Evolutionary conservation across 2,797 vertebrate species (phyloP).

Genomic region (Tangara arthus): DNA sequence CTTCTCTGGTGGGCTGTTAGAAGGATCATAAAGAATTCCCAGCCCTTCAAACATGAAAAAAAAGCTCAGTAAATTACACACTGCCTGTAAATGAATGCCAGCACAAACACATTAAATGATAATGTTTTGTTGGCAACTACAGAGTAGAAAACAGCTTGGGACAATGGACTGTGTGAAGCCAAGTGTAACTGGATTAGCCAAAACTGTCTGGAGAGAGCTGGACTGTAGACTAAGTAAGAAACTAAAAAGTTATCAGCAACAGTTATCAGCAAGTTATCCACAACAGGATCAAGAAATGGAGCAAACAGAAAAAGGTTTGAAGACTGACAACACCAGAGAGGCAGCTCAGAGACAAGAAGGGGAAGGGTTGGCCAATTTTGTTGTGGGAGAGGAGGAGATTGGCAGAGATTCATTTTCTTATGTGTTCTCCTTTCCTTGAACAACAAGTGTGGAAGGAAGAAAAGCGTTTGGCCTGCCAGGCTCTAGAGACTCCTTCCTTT

Average conservation of each 20-base stretch:
- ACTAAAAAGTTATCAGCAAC: neutral
- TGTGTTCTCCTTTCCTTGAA: neutral
- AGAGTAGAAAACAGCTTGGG: slow-evolving; percentile 39
- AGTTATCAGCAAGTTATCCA: slow-evolving; percentile 11
- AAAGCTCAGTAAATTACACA: slow-evolving; percentile 23
- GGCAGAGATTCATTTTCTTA: neutral
- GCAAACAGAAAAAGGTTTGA: neutral
- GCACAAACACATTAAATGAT: slow-evolving; percentile 43
- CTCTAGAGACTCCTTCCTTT: neutral
- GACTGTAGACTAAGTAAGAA: neutral
- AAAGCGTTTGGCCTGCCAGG: neutral
- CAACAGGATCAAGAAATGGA: neutral
- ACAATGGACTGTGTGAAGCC: slow-evolving; percentile 37
- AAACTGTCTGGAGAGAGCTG: slow-evolving; percentile 2
- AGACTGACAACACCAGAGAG: neutral
- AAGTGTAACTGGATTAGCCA: slow-evolving; percentile 32
- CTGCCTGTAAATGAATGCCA: slow-evolving; percentile 23
- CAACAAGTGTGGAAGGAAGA: neutral
- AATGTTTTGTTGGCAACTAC: slow-evolving; percentile 44
- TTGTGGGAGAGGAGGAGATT: neutral
- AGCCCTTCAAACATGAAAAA: neutral
- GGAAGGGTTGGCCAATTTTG: neutral
- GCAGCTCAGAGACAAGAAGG: neutral
- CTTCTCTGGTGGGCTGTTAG: slow-evolving; percentile 13
- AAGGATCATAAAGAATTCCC: slow-evolving; percentile 9